Evolutionary conservation across 2,113 vertebrate species (phyloP), one percentile per base, ranked within the genome.

Genomic region (Carlito syrichta): DNA sequence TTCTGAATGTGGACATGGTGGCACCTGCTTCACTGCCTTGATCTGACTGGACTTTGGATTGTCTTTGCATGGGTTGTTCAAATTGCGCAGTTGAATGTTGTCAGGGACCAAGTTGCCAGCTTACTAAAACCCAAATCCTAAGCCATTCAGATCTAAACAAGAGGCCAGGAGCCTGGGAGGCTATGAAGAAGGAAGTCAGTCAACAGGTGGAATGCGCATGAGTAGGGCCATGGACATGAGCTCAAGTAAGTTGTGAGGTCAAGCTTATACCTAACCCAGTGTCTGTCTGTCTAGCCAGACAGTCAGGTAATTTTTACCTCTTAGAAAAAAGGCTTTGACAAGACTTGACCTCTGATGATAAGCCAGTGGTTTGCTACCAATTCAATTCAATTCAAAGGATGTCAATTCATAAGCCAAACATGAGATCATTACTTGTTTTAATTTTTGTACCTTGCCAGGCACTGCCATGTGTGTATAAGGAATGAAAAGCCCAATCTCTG

Each of bases 341-440:
- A 56, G 20, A 2, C 17, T 82, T 90, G 54, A 54, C 54, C 56
- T 74, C 68, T 91, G 58, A 86, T 88, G 56, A 81, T 76, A 82
- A 93, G 52, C 54, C 86, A 85, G 45, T 54, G 20, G 43, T 92
- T 73, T 76, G 30, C 82, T 43, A 91, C 82, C 19, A 43, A 50
- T 35, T 50, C 45, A 50, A 27, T 68, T 54, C 48, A 52, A 30
- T 85, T 58, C 60, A 86, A 89, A 89, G 54, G 23, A 90, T 52
- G 69, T 93, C 62, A 62, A 16, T 66, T 74, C 76, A 48, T 91
- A 90, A 86, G 60, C 60, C 63, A 96, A 96, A 73, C 58, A 52
- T 94, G 82, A 17, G 94, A 48, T 94, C 84, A 52, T 92, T 87
- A n/a, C 45, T 38, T 66, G 3, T 69, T 78, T 6, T 92, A 40